Evolutionary conservation across 2,888 invertebrate species (phyloP), one percentile per base, ranked within the genome.

Genomic region (Operophtera brumata): DNA sequence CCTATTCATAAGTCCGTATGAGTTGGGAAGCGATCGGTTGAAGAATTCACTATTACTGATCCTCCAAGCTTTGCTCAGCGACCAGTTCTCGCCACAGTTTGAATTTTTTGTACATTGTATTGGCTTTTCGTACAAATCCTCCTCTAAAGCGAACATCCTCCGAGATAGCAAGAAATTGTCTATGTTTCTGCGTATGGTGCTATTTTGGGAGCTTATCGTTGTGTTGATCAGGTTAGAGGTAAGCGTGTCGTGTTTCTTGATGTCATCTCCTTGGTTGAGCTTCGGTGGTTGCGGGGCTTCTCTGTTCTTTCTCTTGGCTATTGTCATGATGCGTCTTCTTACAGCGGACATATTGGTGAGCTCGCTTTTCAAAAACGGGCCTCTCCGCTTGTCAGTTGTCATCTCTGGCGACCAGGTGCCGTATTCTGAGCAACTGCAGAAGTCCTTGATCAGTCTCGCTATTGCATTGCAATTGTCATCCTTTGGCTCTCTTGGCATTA

Each of bases 341-440:
- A 89, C 84, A 0, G 89, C 87, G 0, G 89, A 84, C 88, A 90
- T 89, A 62, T 90, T 89, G 0, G 88, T 88, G 9, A 90, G 71
- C 64, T 90, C 90, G 65, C 88, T 87, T 64, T 86, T 89, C 30
- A 90, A 64, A 48, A 90, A 80, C 2, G 88, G 88, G 0, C 86
- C 85, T 54, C 83, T 82, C 25, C 84, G 68, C 43, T 78, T 79
- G 3, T 86, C 82, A 1, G 87, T 72, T 13, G 88, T 88, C 85
- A 90, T 88, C 11, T 90, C 87, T 1, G 90, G 91, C 0, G 90
- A 90, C 90, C 90, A 90, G 45, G 88, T 85, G 36, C 84, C 91
- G 80, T 90, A 86, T 61, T 90, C 89, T 0, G 90, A 84, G 51
- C 91, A 91, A 60, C 90, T 90, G 65, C 90, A 91, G 64, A 90